Evolutionary conservation across 2,113 vertebrate species (phyloP).

Genomic region (Scopus umbretta): DNA sequence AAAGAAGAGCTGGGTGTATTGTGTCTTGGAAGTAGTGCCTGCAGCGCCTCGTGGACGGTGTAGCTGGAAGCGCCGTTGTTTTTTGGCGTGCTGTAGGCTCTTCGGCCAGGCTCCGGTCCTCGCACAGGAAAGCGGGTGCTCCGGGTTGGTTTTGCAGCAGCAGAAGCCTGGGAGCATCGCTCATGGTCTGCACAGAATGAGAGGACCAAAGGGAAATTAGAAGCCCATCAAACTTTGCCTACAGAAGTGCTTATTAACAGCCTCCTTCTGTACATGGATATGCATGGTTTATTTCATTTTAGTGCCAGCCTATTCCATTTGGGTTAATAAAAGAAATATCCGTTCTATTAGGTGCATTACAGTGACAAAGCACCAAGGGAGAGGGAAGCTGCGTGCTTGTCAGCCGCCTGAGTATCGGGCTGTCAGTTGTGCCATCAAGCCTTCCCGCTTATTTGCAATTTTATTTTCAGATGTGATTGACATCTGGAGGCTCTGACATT

Average conservation of each 20-base stretch:
- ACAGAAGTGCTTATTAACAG: background rate
- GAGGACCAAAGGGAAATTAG: background rate
- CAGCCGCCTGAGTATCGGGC: slow-evolving; percentile 7
- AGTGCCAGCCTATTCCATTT: slow-evolving; percentile 14
- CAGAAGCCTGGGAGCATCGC: background rate
- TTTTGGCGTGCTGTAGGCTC: fast-evolving
- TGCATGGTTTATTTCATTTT: background rate
- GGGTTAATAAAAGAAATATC: slow-evolving; percentile 45
- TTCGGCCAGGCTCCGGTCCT: background rate
- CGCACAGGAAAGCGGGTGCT: fast-evolving
- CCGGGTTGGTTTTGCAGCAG: background rate
- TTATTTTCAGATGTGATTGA: slow-evolving; percentile 93
- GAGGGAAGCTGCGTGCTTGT: slow-evolving; percentile 71
- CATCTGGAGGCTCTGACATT: slow-evolving; percentile 89
- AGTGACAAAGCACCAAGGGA: slow-evolving; percentile 16
- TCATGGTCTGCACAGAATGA: fast-evolving
- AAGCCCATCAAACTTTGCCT: background rate
- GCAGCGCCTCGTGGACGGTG: fast-evolving
- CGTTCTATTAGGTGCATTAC: slow-evolving; percentile 67
- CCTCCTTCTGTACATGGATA: background rate
- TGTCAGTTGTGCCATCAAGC: slow-evolving; percentile 77
- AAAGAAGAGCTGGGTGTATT: background rate
- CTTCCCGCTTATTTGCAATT: slow-evolving; percentile 86
- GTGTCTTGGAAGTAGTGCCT: background rate
- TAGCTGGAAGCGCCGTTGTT: background rate